phyloP scores from a whole-genome alignment of 2,113 vertebrate species.

The Gorsachius goisagi region DNA sequence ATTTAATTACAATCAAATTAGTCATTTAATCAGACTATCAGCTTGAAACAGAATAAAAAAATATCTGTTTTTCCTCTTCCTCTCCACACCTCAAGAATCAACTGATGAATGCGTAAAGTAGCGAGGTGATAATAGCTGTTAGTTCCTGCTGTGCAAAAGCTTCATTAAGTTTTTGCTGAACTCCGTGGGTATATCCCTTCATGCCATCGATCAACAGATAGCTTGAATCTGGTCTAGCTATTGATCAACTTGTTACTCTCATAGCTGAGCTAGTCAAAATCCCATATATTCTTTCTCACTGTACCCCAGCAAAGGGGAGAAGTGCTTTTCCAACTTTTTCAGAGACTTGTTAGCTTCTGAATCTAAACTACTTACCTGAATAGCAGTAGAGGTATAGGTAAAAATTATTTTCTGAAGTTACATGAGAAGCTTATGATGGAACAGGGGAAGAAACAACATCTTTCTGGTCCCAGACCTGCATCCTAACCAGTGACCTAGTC shows the following conservation, averaged over 20 bases:
- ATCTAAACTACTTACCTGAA: background rate
- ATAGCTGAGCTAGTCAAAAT: constrained; percentile 4
- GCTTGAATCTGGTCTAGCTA: background rate
- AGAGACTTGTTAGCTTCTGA: background rate
- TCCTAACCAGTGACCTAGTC: background rate
- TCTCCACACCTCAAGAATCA: background rate
- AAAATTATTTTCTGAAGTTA: background rate
- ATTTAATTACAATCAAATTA: constrained; percentile 30
- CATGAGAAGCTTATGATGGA: background rate
- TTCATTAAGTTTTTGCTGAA: constrained; percentile 31
- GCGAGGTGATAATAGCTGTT: constrained; percentile 24
- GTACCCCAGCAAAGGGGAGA: fast-evolving
- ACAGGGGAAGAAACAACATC: background rate
- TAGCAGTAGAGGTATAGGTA: background rate
- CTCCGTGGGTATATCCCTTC: background rate
- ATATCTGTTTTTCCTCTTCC: background rate
- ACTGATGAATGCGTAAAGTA: background rate
- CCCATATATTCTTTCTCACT: background rate
- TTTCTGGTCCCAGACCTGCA: background rate
- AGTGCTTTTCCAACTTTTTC: background rate
- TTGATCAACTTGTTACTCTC: background rate
- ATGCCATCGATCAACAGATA: background rate
- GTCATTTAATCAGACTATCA: constrained; percentile 28
- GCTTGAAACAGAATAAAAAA: background rate
- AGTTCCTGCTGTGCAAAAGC: background rate